A percentile compares a stretch with the other conserved stretches of the same genome.
These are phyloP conservation scores for Melanocharis versteri DNA, from an alignment of 2,113 vertebrate genomes.

Conservation along the genomic window DNA sequence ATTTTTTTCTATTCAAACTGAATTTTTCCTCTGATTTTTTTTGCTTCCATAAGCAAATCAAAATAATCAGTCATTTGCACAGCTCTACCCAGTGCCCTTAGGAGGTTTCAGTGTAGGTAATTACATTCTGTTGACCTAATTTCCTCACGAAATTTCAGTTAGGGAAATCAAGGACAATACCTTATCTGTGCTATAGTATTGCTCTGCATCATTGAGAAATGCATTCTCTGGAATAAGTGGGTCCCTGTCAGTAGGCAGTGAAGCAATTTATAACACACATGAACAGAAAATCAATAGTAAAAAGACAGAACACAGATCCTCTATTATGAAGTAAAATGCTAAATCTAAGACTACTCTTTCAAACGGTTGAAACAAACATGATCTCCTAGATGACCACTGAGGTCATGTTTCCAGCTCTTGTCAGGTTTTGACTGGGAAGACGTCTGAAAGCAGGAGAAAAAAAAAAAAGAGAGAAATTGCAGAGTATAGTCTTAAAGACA, in stretches of 20 bases:
- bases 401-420: not conserved
- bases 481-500: not conserved
- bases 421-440: not conserved
- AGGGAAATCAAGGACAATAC: slow-evolving; percentile 25
- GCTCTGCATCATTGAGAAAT: not conserved
- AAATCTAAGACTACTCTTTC: not conserved
- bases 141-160: slow-evolving; percentile 7
- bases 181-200: not conserved
- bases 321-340: not conserved
- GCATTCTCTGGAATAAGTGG: not conserved
- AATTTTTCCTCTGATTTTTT: not conserved
- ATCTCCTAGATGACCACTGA: not conserved
- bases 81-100: not conserved
- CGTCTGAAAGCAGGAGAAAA: not conserved
- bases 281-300: not conserved
- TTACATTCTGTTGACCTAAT: slow-evolving; percentile 59
- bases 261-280: not conserved
- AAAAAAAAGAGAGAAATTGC: not conserved
- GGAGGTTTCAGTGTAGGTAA: slow-evolving; percentile 39
- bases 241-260: not conserved
- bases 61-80: slow-evolving; percentile 38
- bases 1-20: not conserved
- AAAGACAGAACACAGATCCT: not conserved
- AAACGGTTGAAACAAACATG: not conserved
- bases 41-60: slow-evolving; percentile 33